Evolutionary conservation across 1,140 invertebrate genomes (phyloP), one percentile per base, ranked within the genome.

Genomic region (Phymorhynchus buccinoides): DNA sequence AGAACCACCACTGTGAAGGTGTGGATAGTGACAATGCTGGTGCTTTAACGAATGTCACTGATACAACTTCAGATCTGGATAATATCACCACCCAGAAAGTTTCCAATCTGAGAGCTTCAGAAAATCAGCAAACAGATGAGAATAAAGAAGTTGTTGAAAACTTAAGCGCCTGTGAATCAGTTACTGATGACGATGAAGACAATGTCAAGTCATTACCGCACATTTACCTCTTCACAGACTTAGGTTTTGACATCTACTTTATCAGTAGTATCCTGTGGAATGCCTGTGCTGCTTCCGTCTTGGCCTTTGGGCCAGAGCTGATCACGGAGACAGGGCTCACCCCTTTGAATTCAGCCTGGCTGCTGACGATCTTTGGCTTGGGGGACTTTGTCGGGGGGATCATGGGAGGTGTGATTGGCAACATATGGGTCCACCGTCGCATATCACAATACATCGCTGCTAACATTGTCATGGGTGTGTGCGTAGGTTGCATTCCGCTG

Each of bases 221-320:
- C 78, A 81, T 88, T 56, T 80, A 71, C 44, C 84, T 90, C 32
- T 87, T 92, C 32, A 86, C 86, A 62, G 86, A 90, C 80, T 52
- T 89, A n/a, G 84, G 87, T 62, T 92, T 92, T 80, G 75, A 89
- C 41, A 84, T 92, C 4, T 92, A 89, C 78, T 90, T 89, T 84
- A 27, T 90, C 44, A 91, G 90, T 41, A 91, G 91, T 68, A 88
- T 91, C 9, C 82, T 91, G 56, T 92, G 91, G 91, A 92, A 92
- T 85, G 87, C 89, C 35, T 90, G 88, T 6, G 83, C 80, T 27
- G 84, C 83, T 14, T 88, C 91, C 27, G 42, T 89, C 4, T 75
- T 89, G 62, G 56, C 91, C 0, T 88, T 90, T 85, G 88, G 73
- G 22, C 88, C 90, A 22, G 91, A 91, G 35, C 91, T 89, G 79